phyloP scores from a whole-genome alignment of 2,888 invertebrate genomes.

The Neria commutata region DNA sequence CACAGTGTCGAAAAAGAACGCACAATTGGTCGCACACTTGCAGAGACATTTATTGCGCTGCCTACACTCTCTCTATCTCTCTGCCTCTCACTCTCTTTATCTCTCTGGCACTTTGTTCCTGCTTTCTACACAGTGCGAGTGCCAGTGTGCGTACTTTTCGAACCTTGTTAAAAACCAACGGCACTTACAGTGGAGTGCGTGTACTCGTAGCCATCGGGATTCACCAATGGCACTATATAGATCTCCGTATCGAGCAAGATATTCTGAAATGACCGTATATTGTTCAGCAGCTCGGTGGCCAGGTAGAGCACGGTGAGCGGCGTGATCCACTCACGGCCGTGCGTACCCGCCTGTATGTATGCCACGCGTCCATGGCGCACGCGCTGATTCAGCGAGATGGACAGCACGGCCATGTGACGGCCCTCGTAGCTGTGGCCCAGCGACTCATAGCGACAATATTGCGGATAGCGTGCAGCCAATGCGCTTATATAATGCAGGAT shows the following conservation, averaged over 20 bases:
- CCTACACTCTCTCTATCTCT: too few species aligned
- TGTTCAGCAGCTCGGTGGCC: conserved; percentile 69
- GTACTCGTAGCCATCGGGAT: conserved; percentile 62
- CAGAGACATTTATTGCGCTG: too few species aligned
- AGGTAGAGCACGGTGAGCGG: conserved; percentile 70
- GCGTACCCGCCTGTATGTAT: conserved; percentile 58
- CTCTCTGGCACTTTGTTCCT: neutral
- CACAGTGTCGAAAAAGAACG: too few species aligned
- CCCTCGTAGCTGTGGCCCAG: conserved; percentile 56
- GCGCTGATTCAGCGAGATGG: conserved; percentile 51
- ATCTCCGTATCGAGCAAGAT: conserved; percentile 55
- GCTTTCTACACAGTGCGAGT: neutral
- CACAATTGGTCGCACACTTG: too few species aligned
- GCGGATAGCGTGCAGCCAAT: conserved; percentile 52
- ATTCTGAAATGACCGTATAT: conserved; percentile 57
- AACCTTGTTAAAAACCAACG: neutral
- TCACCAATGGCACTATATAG: conserved; percentile 56
- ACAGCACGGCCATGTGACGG: conserved; percentile 53
- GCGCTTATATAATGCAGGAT: conserved; percentile 56
- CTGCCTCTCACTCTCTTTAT: neutral
- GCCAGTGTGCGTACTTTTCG: too few species aligned
- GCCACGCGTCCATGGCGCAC: conserved; percentile 50
- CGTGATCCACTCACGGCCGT: conserved; percentile 74
- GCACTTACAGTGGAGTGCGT: conserved; percentile 53
- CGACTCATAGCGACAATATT: conserved; percentile 54